Evolutionary conservation across 2,113 vertebrate genomes (phyloP).

Genomic region (Lagopus leucura): DNA sequence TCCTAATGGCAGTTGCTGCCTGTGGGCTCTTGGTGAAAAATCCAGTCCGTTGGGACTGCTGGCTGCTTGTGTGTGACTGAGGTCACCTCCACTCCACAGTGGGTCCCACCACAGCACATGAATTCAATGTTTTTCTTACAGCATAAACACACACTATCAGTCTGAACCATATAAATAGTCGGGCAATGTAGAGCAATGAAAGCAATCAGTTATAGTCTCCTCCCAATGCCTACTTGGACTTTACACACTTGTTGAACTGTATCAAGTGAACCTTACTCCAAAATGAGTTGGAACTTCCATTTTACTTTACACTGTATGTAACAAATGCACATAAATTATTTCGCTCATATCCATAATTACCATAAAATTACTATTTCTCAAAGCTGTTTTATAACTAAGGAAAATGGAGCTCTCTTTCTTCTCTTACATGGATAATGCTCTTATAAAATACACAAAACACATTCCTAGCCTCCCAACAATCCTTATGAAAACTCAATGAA

Average conservation of each 20-base stretch:
- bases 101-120: rapidly evolving
- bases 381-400: not conserved
- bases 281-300: not conserved
- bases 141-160: not conserved
- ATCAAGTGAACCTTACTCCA: not conserved
- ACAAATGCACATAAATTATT: not conserved
- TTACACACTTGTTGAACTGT: not conserved
- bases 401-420: not conserved
- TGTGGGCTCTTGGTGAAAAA: not conserved
- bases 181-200: not conserved
- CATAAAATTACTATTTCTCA: not conserved
- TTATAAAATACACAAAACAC: not conserved
- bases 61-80: not conserved
- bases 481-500: not conserved
- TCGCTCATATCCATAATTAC: not conserved
- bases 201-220: not conserved
- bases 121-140: not conserved
- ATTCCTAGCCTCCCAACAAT: not conserved
- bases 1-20: not conserved
- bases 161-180: not conserved
- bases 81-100: not conserved
- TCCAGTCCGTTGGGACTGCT: not conserved
- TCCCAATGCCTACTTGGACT: not conserved
- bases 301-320: not conserved
- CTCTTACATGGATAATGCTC: not conserved